Percentiles rank a stretch among this genome's conserved stretches.
Conservation (phyloP, 1,140 invertebrate species). For the Potamilus streckersoni region DNA sequence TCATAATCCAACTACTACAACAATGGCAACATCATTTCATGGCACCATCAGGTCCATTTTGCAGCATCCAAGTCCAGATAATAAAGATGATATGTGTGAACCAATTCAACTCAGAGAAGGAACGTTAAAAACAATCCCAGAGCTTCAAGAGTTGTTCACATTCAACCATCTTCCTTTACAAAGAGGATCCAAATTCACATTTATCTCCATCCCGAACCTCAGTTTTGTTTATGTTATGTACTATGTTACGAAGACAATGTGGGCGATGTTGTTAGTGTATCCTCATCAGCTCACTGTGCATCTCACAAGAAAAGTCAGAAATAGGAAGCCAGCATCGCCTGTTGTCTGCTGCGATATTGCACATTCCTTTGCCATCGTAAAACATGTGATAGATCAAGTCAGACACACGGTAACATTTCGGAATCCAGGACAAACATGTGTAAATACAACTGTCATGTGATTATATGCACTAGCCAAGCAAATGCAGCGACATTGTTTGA, state of each 20-base stretch:
- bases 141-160: constrained; percentile 1
- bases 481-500: constrained; percentile 37
- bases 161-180: not conserved
- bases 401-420: constrained; percentile 20
- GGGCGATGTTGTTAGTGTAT: not conserved
- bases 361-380: constrained; percentile 35
- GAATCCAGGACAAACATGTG: constrained; percentile 41
- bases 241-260: not conserved
- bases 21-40: constrained; percentile 37
- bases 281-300: constrained; percentile 10
- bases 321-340: constrained; percentile 5
- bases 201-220: too few species aligned
- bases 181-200: not conserved
- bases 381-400: constrained; percentile 42
- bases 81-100: not conserved
- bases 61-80: constrained; percentile 33
- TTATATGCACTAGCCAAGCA: constrained; percentile 36
- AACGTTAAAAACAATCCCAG: not conserved
- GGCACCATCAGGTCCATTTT: constrained; percentile 46
- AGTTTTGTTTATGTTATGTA: too few species aligned
- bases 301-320: not conserved
- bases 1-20: constrained; percentile 42
- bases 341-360: constrained; percentile 23
- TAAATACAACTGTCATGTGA: constrained; percentile 36
- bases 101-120: not conserved